phyloP scores from a whole-genome alignment of 2,888 invertebrate genomes.

The Brachyopa scutellaris region DNA sequence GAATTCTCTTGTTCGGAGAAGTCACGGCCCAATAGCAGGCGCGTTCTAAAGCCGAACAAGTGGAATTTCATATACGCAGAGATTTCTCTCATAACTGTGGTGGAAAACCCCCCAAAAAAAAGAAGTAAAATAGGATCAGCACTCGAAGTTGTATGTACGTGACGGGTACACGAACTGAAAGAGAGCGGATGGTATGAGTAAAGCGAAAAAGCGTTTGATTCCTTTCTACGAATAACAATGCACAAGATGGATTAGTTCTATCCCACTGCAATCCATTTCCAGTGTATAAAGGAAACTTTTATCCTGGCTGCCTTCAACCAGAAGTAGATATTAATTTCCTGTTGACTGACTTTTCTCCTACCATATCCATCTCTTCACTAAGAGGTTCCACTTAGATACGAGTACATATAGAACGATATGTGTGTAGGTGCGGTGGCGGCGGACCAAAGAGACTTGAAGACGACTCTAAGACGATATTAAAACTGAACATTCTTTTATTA shows the following conservation, averaged over 20 bases:
- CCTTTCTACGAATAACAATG: conserved; percentile 55
- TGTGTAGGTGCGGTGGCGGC: not conserved
- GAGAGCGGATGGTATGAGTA: no score
- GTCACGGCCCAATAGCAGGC: conserved; percentile 29
- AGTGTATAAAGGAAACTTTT: conserved; percentile 31
- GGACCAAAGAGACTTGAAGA: conserved; percentile 37
- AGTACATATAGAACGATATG: not conserved
- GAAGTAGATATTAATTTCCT: conserved; percentile 69
- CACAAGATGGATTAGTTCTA: conserved; percentile 64
- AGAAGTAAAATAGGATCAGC: conserved; percentile 8
- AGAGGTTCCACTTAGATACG: not conserved
- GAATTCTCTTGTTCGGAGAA: conserved; percentile 32
- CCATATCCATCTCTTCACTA: not conserved
- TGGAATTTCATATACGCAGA: conserved; percentile 12
- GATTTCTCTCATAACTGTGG: conserved; percentile 17
- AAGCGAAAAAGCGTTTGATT: conserved; percentile 25
- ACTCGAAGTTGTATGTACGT: conserved; percentile 38
- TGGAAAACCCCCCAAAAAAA: not conserved
- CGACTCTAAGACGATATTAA: conserved; percentile 63
- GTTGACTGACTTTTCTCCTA: conserved; percentile 55
- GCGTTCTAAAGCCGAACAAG: conserved; percentile 14
- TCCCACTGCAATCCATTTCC: conserved; percentile 57
- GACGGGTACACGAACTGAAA: conserved; percentile 11
- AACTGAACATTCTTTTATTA: conserved; percentile 64
- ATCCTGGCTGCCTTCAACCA: conserved; percentile 22